Conservation (phyloP, 92 coral and sea anemone genomes). For the Micromussa lordhowensis region DNA sequence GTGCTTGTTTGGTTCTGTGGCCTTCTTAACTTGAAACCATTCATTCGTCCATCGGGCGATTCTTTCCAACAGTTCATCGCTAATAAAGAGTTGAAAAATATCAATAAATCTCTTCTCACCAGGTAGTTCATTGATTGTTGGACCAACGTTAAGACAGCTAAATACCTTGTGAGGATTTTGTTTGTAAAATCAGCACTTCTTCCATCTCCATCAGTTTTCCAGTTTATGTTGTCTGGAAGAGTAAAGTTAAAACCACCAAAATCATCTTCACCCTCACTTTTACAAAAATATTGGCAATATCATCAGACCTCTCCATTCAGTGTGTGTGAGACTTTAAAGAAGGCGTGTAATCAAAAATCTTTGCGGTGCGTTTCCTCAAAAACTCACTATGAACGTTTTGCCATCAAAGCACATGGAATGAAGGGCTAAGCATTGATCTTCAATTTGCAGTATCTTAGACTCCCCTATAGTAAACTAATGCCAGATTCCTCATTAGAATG, state of each 20-base stretch:
- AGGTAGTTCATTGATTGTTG: conserved; percentile 34
- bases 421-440: background rate
- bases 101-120: conserved; percentile 35
- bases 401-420: background rate
- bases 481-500: background rate
- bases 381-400: background rate
- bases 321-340: background rate
- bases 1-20: conserved; percentile 27
- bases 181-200: conserved; percentile 27
- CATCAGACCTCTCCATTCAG: conserved; percentile 1
- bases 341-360: background rate
- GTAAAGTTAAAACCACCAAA: conserved; percentile 47
- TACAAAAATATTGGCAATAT: conserved; percentile 42
- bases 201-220: conserved; percentile 47
- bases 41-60: background rate
- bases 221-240: conserved; percentile 38
- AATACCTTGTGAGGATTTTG: conserved; percentile 40
- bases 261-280: conserved; percentile 57
- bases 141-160: conserved; percentile 15
- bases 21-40: conserved; percentile 28
- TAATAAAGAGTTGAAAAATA: conserved; percentile 28
- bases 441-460: background rate
- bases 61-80: conserved; percentile 1
- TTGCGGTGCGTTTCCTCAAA: background rate
- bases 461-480: background rate